These are phyloP conservation scores for Osmoderma eremita DNA, from an alignment of 2,888 invertebrate species.

Conservation along the genomic window DNA sequence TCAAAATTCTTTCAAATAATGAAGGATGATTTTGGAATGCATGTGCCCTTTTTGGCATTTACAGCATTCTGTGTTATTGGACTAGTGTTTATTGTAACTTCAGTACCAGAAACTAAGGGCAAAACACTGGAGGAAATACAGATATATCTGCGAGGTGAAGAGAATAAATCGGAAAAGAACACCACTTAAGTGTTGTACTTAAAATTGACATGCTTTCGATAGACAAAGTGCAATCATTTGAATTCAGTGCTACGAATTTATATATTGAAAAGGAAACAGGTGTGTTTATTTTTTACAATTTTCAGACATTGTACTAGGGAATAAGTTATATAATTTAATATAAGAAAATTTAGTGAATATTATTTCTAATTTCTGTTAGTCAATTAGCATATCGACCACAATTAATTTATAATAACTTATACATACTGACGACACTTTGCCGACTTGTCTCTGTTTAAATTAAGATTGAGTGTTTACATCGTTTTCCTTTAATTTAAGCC, in stretches of 20 bases:
- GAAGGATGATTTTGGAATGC: slow-evolving; percentile 61
- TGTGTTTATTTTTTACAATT: neutral
- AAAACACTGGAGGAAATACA: slow-evolving; percentile 67
- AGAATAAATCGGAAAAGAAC: slow-evolving; percentile 37
- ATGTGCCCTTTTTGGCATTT: slow-evolving; percentile 65
- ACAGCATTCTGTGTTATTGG: slow-evolving; percentile 60
- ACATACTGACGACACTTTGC: too few species aligned
- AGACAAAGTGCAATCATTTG: too few species aligned
- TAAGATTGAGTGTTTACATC: too few species aligned
- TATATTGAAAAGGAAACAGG: neutral
- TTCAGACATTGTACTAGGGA: too few species aligned
- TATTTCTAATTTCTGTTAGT: neutral
- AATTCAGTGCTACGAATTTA: neutral
- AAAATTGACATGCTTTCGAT: too few species aligned
- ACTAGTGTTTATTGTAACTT: slow-evolving; percentile 61
- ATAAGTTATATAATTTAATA: slow-evolving; percentile 5
- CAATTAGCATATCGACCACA: neutral
- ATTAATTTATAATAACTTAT: slow-evolving; percentile 6
- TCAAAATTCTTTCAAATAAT: slow-evolving; percentile 64
- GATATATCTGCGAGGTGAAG: slow-evolving; percentile 45
- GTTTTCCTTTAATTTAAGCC: too few species aligned
- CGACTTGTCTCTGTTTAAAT: too few species aligned
- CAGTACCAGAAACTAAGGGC: slow-evolving; percentile 67
- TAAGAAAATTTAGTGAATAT: slow-evolving; percentile 6
- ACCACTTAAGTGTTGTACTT: slow-evolving; percentile 31